Evolutionary conservation across 2,888 invertebrate species (phyloP).

Genomic region (Agonum fuliginosum): DNA sequence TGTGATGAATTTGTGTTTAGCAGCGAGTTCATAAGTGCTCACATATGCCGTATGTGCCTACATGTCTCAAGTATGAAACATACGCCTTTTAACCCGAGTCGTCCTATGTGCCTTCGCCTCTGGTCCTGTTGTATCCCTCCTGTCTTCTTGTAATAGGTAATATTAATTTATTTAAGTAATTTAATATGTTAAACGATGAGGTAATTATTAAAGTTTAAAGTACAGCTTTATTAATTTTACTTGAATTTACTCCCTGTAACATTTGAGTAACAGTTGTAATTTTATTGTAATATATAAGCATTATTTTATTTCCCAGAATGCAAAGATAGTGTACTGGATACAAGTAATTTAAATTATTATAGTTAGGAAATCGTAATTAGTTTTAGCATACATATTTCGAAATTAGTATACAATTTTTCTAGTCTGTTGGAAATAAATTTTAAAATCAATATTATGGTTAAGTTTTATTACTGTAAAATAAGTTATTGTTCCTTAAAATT

Average conservation of each 20-base stretch:
- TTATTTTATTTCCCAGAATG: slow-evolving; percentile 42
- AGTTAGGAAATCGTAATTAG: slow-evolving; percentile 58
- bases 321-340: slow-evolving; percentile 49
- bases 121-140: slow-evolving; percentile 12
- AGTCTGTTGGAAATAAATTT: slow-evolving; percentile 60
- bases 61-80: slow-evolving; percentile 42
- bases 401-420: slow-evolving; percentile 60
- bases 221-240: slow-evolving; percentile 57
- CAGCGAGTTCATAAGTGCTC: slow-evolving; percentile 51
- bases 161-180: slow-evolving; percentile 55
- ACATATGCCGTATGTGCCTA: slow-evolving; percentile 50
- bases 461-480: slow-evolving; percentile 58
- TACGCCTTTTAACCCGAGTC: slow-evolving; percentile 23
- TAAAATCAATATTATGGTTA: slow-evolving; percentile 56
- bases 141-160: slow-evolving; percentile 52
- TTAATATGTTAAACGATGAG: slow-evolving; percentile 56
- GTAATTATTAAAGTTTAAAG: slow-evolving; percentile 55
- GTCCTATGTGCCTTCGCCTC: slow-evolving; percentile 3
- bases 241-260: slow-evolving; percentile 58
- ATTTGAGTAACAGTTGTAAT: slow-evolving; percentile 52
- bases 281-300: slow-evolving; percentile 55
- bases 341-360: slow-evolving; percentile 58
- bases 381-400: slow-evolving; percentile 58
- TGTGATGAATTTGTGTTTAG: slow-evolving; percentile 41
- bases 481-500: slow-evolving; percentile 56